Conservation (phyloP, 2,113 vertebrate species). For the Nipponia nippon region DNA sequence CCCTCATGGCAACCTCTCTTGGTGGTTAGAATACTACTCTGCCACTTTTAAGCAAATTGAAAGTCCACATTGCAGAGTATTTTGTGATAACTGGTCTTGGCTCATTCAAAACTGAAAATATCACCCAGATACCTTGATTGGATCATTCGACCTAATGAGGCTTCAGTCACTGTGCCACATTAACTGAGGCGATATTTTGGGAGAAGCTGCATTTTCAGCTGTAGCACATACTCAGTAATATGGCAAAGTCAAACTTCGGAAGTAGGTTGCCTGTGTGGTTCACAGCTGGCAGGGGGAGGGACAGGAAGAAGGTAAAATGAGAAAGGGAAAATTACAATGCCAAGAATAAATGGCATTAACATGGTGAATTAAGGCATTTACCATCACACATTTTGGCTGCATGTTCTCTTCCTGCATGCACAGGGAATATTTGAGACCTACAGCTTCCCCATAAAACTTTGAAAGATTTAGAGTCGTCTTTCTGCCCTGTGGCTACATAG, state of each 20-base stretch:
- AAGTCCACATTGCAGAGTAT: neutral
- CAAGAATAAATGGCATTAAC: neutral
- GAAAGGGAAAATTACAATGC: neutral
- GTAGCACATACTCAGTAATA: neutral
- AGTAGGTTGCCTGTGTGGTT: neutral
- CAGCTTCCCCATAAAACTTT: neutral
- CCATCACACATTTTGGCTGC: neutral
- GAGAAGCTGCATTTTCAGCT: neutral
- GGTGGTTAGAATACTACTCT: neutral
- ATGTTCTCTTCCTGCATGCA: neutral
- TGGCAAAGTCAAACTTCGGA: neutral
- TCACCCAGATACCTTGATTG: neutral
- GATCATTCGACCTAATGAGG: neutral
- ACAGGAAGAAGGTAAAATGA: neutral
- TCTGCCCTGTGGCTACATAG: rapidly evolving
- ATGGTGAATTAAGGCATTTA: neutral
- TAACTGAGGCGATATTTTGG: neutral
- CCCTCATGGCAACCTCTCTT: neutral
- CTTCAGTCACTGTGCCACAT: neutral
- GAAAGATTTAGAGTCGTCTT: neutral
- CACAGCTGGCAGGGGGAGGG: neutral
- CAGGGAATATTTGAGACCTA: neutral
- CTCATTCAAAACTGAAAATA: neutral
- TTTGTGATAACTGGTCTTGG: neutral
- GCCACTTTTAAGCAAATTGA: neutral